Base-by-base conservation (phyloP, 2,113 vertebrate species). In the Poecile atricapillus region DNA sequence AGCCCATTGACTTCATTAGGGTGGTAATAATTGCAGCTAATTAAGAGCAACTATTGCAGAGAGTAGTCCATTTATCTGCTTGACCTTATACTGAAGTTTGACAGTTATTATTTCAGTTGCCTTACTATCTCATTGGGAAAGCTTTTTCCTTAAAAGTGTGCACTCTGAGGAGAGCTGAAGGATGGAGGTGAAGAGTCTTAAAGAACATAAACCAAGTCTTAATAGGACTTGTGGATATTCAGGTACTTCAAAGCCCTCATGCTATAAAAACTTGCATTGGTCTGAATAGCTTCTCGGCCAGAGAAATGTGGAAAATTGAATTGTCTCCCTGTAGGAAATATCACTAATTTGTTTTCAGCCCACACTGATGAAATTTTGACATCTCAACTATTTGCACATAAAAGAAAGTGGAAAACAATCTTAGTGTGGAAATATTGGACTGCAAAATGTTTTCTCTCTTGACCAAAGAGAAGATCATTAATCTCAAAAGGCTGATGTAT, bases 361-460 rank as follows among this genome's bases (percentile, higher is more conserved):
- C 69, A 71, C 44, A 37, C 13, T 68, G 69, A 90, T 88, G 60
- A 83, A 75, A 87, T 91, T 41, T 82, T 89, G 83, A 92, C 73
- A 56, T 82, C 64, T 81, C 37, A 60, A 78, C 21, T 71, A 46
- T 75, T 94, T 87, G 71, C 77, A 73, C 31, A 39, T 56, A 71
- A 56, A 93, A 79, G 53, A 83, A 76, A 78, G 31, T 27, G 25
- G 44, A 55, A 96, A 92, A 59, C 19, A 83, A 91, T 87, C 31
- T 87, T 44, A 31, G 5, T 37, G 52, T 59, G 41, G 43, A 89
- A 91, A 89, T 84, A 82, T 2, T 60, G 25, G n/a, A n/a, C 24
- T 41, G 37, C 33, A 92, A 77, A 90, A 55, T 52, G 14, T 53
- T 93, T 92, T 41, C 31, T 53, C 8, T 64, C 35, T 69, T 83